Evolutionary conservation across 2,888 invertebrate species (phyloP).

Genomic region (Adela reaumurella): DNA sequence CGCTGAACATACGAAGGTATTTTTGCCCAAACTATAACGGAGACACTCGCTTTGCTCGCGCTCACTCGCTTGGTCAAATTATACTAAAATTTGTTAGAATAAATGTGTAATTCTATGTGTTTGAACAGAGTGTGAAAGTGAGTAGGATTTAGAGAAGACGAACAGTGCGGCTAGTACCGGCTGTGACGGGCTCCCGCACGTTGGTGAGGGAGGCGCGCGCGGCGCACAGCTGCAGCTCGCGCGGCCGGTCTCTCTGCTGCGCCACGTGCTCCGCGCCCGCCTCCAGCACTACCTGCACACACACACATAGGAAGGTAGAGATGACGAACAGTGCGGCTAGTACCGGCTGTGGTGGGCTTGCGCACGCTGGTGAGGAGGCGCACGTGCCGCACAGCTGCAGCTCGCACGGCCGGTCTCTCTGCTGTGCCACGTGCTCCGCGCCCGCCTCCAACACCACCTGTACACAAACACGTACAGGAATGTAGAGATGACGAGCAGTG

Average conservation of each 20-base stretch:
- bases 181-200: conserved; percentile 39
- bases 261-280: conserved; percentile 71
- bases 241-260: conserved; percentile 86
- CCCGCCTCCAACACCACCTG: conserved; percentile 77
- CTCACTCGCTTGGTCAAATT: too few species aligned
- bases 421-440: conserved; percentile 73
- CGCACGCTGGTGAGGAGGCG: conserved; percentile 63
- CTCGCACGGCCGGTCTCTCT: conserved; percentile 83
- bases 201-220: conserved; percentile 68
- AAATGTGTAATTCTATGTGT: too few species aligned
- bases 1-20: too few species aligned
- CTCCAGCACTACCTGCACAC: conserved; percentile 69
- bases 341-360: conserved; percentile 22
- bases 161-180: neutral
- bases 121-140: conserved; percentile 4
- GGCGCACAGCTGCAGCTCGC: conserved; percentile 79
- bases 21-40: too few species aligned
- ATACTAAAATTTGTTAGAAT: too few species aligned
- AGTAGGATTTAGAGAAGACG: neutral
- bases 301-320: conserved; percentile 12
- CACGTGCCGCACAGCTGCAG: conserved; percentile 82
- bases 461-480: conserved; percentile 16
- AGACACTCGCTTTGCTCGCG: too few species aligned
- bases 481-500: neutral
- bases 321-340: neutral